Conservation (phyloP, 2,797 vertebrate species). For the Triplophysa yarkandensis region DNA sequence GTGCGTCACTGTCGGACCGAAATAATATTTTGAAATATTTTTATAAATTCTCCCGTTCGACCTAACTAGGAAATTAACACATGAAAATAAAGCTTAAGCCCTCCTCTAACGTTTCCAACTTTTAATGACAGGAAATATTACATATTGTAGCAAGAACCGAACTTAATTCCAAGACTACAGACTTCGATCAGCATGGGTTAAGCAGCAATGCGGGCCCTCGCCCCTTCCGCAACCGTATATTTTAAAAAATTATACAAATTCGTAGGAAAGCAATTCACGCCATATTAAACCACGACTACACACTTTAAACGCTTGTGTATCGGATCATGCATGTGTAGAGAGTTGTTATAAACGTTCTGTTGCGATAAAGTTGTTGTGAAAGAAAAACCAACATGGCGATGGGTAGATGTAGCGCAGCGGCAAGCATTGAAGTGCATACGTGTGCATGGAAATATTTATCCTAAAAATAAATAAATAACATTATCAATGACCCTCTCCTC, state of each 20-base stretch:
- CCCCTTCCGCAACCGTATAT: constrained; percentile 76
- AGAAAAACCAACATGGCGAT: constrained; percentile 92
- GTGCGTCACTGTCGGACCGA: constrained; percentile 70
- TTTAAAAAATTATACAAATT: constrained; percentile 66
- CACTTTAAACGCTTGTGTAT: constrained; percentile 57
- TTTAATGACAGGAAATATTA: constrained; percentile 40
- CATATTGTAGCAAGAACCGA: constrained; percentile 58
- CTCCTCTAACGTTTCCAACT: constrained; percentile 60
- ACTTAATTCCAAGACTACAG: constrained; percentile 71
- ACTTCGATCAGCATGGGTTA: constrained; percentile 55
- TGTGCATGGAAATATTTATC: constrained; percentile 84
- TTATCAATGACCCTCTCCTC: constrained; percentile 53
- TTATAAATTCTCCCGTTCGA: constrained; percentile 79
- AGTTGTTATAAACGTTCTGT: constrained; percentile 70
- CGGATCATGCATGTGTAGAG: constrained; percentile 52
- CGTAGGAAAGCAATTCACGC: constrained; percentile 52
- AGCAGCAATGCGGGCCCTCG: constrained; percentile 72
- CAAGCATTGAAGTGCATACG: constrained; percentile 86
- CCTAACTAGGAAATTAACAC: constrained; percentile 65
- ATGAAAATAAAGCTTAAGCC: constrained; percentile 80
- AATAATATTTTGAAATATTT: constrained; percentile 81
- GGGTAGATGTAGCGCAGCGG: constrained; percentile 57
- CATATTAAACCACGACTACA: constrained; percentile 31
- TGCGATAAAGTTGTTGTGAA: constrained; percentile 64
- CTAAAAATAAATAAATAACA: constrained; percentile 71